A percentile compares a stretch with the other conserved stretches of the same genome.
Evolutionary conservation across 2,113 vertebrate genomes (phyloP).

Genomic region (Brevimyrus niger): DNA sequence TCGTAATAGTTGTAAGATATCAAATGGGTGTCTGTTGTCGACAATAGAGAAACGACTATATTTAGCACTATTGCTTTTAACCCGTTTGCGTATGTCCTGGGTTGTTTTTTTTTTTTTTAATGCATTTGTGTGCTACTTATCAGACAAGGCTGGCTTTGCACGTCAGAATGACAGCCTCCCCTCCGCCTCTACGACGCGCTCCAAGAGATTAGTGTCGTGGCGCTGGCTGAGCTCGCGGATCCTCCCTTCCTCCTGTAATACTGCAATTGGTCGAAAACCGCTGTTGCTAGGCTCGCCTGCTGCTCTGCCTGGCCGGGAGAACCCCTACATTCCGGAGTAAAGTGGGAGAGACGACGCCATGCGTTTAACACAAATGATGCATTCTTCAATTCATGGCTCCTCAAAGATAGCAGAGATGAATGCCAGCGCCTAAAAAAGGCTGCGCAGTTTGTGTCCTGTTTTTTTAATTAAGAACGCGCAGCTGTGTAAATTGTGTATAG

Average conservation of each 20-base stretch:
- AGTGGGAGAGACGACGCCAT: neutral
- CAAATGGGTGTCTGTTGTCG: neutral
- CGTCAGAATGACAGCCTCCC: neutral
- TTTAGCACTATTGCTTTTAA: neutral
- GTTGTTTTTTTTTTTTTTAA: neutral
- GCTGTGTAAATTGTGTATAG: neutral
- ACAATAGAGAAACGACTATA: neutral
- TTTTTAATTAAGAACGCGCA: neutral
- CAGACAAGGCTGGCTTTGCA: neutral
- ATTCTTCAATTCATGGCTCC: neutral
- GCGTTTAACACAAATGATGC: neutral
- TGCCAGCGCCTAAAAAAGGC: neutral
- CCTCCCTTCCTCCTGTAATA: slow-evolving; percentile 12
- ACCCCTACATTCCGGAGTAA: slow-evolving; percentile 18
- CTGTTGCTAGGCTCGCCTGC: slow-evolving; percentile 27
- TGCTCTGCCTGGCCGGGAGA: slow-evolving; percentile 21
- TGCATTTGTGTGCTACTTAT: neutral
- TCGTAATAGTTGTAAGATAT: neutral
- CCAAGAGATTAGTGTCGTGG: slow-evolving; percentile 8
- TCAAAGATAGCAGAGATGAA: neutral
- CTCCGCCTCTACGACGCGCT: neutral
- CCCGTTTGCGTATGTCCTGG: neutral
- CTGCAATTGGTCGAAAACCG: slow-evolving; percentile 21
- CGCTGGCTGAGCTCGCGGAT: slow-evolving; percentile 7
- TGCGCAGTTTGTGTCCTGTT: neutral